Evolutionary conservation across 2,888 invertebrate genomes (phyloP), one percentile per base, ranked within the genome.

Genomic region (Eulithis testata): DNA sequence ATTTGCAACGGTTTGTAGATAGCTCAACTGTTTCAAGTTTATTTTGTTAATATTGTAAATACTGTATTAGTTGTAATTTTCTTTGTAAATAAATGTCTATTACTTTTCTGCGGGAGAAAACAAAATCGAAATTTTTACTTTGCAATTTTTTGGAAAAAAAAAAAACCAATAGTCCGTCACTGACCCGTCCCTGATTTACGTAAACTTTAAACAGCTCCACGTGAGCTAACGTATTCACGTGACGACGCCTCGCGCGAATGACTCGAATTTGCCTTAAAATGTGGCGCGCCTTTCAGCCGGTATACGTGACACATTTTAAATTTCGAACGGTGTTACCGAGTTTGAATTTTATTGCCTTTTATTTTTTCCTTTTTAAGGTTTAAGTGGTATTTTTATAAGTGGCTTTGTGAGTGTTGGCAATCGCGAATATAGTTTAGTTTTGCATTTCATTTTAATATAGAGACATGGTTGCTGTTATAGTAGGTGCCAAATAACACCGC

Each of bases 251-350:
- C 74, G 71, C 70, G 61, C 68, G 69, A 69, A 73, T 73, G 73
- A 75, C 73, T 70, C 69, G 74, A 75, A 76, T 76, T 75, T 75
- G 73, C 73, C 70, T 76, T 73, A 71, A 73, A 76, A 74, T 70
- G 73, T 73, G 75, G 72, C 71, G 69, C 71, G 66, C 70, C 69
- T 72, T 71, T 71, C 72, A 65, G 61, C 62, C 66, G 56, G 69
- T 68, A 72, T 67, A 77, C 77, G 77, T 77, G 77, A 75, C 74
- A 74, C 73, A 72, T 77, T 77, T 77, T 77, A 77, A 75, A 76
- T 73, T 76, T 74, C 70, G 66, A 72, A 73, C 68, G 69, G 64
- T 70, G 69, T 65, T 63, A 65, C 69, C 70, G 64, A 62, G 60
- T 68, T 71, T 66, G 66, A 64, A 72, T 74, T 74, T 72, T 68